Evolutionary conservation across 2,888 invertebrate species (phyloP).

Genomic region (Parthenolecanium corni): DNA sequence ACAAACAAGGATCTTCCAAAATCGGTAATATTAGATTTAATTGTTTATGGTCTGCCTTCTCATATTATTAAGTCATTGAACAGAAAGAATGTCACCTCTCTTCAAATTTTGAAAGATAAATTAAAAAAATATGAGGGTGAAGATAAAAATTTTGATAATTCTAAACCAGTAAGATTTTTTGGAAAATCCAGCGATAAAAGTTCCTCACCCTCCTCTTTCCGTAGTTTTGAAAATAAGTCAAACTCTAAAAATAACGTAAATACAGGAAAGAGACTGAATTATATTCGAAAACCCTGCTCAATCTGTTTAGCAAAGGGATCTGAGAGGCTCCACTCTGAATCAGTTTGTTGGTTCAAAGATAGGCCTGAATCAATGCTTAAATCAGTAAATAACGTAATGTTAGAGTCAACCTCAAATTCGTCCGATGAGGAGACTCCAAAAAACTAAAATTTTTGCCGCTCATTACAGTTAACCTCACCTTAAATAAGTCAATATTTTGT

Average conservation of each 20-base stretch:
- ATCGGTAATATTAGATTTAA: not conserved
- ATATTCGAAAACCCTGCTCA: not conserved
- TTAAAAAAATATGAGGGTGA: not conserved
- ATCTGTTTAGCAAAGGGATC: not conserved
- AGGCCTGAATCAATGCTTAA: not conserved
- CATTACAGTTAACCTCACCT: constrained; percentile 5
- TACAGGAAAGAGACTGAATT: not conserved
- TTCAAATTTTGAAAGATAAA: not conserved
- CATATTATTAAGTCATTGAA: not conserved
- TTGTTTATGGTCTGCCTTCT: not conserved
- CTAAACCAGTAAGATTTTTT: not conserved
- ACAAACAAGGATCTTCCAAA: not conserved
- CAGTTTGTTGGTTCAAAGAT: not conserved
- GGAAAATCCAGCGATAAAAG: not conserved
- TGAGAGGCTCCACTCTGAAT: not conserved
- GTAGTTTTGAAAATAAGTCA: not conserved
- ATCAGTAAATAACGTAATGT: not conserved
- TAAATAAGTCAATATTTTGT: not conserved
- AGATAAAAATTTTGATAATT: not conserved
- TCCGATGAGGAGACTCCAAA: constrained; percentile 4
- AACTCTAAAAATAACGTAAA: not conserved
- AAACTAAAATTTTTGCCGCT: constrained; percentile 11
- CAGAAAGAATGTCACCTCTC: not conserved
- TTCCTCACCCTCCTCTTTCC: not conserved
- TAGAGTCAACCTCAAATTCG: not conserved